Evolutionary conservation across 1,140 invertebrate species (phyloP).

Genomic region (Tetranychus urticae): DNA sequence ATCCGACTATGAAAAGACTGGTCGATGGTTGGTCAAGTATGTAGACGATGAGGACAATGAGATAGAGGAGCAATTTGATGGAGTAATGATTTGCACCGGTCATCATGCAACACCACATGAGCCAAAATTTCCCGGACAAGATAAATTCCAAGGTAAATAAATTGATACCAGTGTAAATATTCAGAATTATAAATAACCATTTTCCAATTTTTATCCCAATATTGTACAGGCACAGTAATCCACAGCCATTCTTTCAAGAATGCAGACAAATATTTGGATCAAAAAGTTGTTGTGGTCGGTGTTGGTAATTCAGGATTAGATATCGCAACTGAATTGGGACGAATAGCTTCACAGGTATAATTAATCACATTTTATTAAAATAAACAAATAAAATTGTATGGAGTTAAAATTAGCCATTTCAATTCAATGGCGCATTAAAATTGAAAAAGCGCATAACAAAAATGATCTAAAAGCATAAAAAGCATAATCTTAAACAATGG

Average conservation of each 20-base stretch:
- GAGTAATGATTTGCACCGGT: conserved; percentile 23
- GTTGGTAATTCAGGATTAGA: conserved; percentile 31
- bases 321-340: conserved; percentile 27
- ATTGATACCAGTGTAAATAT: too few species aligned
- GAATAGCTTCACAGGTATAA: conserved; percentile 11
- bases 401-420: too few species aligned
- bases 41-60: background rate
- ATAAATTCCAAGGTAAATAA: conserved; percentile 15
- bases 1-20: conserved; percentile 18
- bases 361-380: too few species aligned
- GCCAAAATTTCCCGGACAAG: conserved; percentile 15
- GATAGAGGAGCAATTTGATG: conserved; percentile 20
- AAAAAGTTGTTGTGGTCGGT: conserved; percentile 25
- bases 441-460: too few species aligned
- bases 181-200: background rate
- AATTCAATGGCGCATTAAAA: too few species aligned
- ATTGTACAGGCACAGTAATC: conserved; percentile 12
- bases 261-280: conserved; percentile 18
- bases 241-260: conserved; percentile 20
- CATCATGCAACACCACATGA: conserved; percentile 14
- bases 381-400: too few species aligned
- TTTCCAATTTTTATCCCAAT: background rate
- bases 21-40: conserved; percentile 20
- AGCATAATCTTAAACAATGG: background rate
- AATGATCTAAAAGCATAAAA: conserved; percentile 6